Evolutionary conservation across 2,113 vertebrate species (phyloP).

Genomic region (Scophthalmus maximus): DNA sequence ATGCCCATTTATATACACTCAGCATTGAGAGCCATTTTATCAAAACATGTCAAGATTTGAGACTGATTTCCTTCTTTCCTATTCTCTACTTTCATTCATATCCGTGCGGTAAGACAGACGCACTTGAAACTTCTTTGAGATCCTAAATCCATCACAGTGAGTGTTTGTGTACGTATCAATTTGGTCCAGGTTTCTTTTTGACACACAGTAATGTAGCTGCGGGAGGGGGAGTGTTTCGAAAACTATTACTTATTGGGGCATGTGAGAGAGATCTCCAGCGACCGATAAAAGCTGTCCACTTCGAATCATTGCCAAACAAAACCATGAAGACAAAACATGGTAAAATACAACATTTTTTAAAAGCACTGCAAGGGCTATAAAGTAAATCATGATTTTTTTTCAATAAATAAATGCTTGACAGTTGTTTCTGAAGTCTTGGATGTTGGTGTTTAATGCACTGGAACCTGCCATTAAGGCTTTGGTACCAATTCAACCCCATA

Average conservation of each 20-base stretch:
- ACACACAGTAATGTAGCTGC: not conserved
- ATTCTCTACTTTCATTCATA: not conserved
- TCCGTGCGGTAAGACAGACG: not conserved
- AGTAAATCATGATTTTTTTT: not conserved
- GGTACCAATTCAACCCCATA: not conserved
- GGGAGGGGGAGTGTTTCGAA: not conserved
- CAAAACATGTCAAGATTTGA: not conserved
- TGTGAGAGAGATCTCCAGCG: not conserved
- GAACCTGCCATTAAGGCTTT: too few species aligned
- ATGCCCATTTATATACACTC: not conserved
- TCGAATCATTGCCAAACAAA: not conserved
- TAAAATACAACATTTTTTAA: not conserved
- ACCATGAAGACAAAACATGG: not conserved
- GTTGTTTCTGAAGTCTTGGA: not conserved
- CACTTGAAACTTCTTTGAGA: not conserved
- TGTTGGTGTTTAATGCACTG: not conserved
- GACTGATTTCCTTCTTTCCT: not conserved
- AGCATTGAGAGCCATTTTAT: not conserved
- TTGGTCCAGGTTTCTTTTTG: not conserved
- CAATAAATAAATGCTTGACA: not conserved
- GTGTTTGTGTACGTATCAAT: not conserved
- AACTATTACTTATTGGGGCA: not conserved
- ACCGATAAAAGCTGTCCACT: not conserved
- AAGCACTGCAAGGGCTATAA: not conserved
- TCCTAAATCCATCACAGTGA: not conserved